Conservation (phyloP, 2,113 vertebrate species). For the Craseonycteris thonglongyai region DNA sequence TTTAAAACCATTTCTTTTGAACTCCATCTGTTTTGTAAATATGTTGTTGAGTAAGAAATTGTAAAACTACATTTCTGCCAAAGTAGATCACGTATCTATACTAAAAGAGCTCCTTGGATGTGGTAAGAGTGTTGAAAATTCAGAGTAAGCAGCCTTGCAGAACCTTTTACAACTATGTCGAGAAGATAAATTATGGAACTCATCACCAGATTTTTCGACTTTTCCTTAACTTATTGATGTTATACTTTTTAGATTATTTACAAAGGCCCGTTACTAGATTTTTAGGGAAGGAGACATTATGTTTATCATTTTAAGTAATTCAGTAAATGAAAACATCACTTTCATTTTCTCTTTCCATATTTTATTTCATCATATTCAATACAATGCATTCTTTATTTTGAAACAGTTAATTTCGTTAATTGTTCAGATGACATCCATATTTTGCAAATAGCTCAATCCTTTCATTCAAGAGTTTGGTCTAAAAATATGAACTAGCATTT, state of each 20-base stretch:
- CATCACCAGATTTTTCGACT: not conserved
- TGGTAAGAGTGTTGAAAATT: not conserved
- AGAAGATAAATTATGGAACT: not conserved
- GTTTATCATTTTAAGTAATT: constrained; percentile 30
- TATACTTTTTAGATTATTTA: not conserved
- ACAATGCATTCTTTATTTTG: not conserved
- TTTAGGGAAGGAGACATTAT: constrained; percentile 15
- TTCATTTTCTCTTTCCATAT: constrained; percentile 63
- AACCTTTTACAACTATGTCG: not conserved
- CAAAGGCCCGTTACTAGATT: not conserved
- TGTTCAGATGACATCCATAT: not conserved
- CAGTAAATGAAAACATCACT: constrained; percentile 41
- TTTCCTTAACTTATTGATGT: not conserved
- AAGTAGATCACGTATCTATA: not conserved
- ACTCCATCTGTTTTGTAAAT: constrained; percentile 49
- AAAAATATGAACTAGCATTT: constrained; percentile 1
- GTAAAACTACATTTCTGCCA: constrained; percentile 29
- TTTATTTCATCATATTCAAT: constrained; percentile 28
- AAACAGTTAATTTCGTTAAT: constrained; percentile 34
- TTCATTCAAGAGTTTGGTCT: not conserved
- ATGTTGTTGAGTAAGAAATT: constrained; percentile 23
- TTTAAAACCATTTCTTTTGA: constrained; percentile 1
- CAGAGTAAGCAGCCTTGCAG: not conserved
- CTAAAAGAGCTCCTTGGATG: not conserved
- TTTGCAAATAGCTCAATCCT: not conserved